Percentiles rank a stretch among this genome's conserved stretches.
These are phyloP conservation scores for Tachysurus vachellii DNA, from an alignment of 2,113 vertebrate species.

Conservation along the genomic window DNA sequence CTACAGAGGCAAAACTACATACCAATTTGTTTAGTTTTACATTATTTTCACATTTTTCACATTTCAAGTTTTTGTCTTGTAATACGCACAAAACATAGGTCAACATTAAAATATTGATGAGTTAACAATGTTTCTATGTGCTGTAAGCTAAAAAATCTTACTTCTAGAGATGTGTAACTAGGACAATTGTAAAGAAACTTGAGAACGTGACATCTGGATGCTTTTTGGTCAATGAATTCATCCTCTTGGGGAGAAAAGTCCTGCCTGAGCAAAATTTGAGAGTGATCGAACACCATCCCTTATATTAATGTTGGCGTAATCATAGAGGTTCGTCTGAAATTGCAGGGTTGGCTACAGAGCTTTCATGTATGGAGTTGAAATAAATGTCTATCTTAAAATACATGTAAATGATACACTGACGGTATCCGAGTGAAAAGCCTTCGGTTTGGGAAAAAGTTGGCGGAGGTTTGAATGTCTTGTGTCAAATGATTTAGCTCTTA, in stretches of 20 bases:
- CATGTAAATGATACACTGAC: constrained; percentile 1
- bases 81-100: not conserved
- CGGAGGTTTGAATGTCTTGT: not conserved
- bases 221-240: constrained; percentile 46
- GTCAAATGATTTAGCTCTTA: not conserved
- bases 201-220: constrained; percentile 45
- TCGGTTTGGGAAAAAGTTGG: not conserved
- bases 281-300: constrained; percentile 32
- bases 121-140: not conserved
- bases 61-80: not conserved
- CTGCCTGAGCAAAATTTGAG: constrained; percentile 22
- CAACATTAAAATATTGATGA: not conserved
- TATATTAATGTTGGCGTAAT: constrained; percentile 47
- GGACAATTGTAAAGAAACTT: not conserved
- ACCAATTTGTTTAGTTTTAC: not conserved
- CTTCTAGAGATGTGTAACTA: not conserved
- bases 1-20: not conserved
- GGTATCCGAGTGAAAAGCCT: not conserved
- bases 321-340: constrained; percentile 38
- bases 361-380: not conserved
- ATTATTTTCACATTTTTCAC: not conserved
- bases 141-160: not conserved
- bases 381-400: constrained; percentile 35
- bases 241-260: constrained; percentile 30
- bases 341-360: constrained; percentile 6